phyloP scores from a whole-genome alignment of 53 echinoderm and acorn worm genomes.

The Apostichopus leukothele region DNA sequence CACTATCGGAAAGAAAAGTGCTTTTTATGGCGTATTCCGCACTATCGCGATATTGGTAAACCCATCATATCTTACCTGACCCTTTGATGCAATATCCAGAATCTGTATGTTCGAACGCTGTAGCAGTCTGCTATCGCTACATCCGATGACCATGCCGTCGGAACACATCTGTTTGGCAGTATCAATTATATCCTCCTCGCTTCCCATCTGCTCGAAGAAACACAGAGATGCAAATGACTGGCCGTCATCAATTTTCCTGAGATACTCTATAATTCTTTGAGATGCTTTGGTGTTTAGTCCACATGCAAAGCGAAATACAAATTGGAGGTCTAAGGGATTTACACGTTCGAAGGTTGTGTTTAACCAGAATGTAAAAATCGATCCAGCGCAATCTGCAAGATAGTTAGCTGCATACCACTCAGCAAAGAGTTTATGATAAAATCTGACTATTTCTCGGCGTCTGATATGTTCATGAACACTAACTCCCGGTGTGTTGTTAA shows the following conservation, averaged over 20 bases:
- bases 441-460: neutral
- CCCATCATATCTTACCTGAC: neutral
- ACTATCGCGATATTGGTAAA: too few species aligned
- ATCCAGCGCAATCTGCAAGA: neutral
- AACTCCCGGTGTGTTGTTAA: neutral
- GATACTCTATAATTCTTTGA: neutral
- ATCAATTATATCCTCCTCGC: neutral
- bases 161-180: neutral
- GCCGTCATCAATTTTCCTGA: neutral
- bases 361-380: neutral
- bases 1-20: too few species aligned
- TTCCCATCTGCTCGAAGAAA: neutral
- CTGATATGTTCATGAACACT: neutral
- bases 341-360: neutral
- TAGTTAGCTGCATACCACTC: slow-evolving; percentile 15
- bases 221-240: neutral
- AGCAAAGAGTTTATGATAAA: slow-evolving; percentile 24
- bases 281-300: neutral
- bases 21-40: too few species aligned
- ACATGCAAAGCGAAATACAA: slow-evolving; percentile 1
- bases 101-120: slow-evolving; percentile 7
- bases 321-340: slow-evolving; percentile 9
- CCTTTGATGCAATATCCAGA: neutral
- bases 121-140: neutral
- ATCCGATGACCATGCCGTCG: neutral